Base-by-base conservation (phyloP, 2,113 vertebrate species). In the Notarius lentiginosus region DNA sequence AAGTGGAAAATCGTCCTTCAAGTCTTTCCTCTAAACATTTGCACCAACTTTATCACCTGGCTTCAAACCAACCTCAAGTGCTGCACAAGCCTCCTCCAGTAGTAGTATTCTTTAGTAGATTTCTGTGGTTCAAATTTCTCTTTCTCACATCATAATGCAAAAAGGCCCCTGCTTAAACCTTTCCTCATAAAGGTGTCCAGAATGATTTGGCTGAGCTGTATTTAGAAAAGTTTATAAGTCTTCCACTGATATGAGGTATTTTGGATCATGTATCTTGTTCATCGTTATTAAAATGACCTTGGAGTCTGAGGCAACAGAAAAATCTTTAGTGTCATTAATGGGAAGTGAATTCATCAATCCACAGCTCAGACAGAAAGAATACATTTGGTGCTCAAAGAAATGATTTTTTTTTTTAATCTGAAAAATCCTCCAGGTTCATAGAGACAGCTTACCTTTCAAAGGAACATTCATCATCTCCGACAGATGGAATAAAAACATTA, bases 261-360 rank as follows among this genome's bases (percentile, higher is more conserved):
- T 76, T n/a, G 47, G 22, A 49, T 51, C 22, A 47, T 51, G 73
- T 51, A 14, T 12, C 47, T 24, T 76, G 73, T 53, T 76, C 22
- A 24, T 51, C 22, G 10, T 76, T 53, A 76, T 51, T 51, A 76
- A 76, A 76, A 76, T 24, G 20, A 47, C 47, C 10, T 2, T 51
- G 73, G 22, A 76, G 47, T 76, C 47, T 76, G 22, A 51, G 51
- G 73, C 5, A 22, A 53, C 10, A 76, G 73, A 51, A 76, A 76
- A 76, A 24, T n/a, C 73, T 76, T 76, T 76, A 51, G 34, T 76
- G 73, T 12, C 73, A 51, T 76, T 51, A 76, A 53, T 51, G 22
- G 10, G 73, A 76, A 53, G 47, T 76, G 47, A 51, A 51, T 76
- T 76, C 73, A 76, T 76, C 47, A 24, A 51, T 76, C 73, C 20